Conservation (phyloP, 2,113 vertebrate genomes). For the Melanerpes aurifrons region DNA sequence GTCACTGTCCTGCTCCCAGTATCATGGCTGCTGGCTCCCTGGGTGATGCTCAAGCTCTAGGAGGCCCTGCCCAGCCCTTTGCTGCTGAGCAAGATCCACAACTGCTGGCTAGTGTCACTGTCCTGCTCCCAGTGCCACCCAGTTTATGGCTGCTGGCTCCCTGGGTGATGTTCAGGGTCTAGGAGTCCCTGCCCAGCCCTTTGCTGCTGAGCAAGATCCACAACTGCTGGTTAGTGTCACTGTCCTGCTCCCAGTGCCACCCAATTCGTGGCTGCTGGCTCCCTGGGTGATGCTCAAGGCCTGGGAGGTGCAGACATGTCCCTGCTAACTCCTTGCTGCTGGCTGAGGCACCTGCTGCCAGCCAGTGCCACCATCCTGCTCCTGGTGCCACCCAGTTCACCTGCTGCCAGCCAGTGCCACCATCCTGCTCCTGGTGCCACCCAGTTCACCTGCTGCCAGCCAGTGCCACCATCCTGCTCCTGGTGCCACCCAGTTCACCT, state of each 20-base stretch:
- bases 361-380: background rate
- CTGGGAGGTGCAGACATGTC: background rate
- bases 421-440: too few relatives aligned
- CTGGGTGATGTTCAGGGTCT: background rate
- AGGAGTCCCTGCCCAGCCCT: too few relatives aligned
- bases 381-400: background rate
- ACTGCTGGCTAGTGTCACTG: too few relatives aligned
- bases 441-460: background rate
- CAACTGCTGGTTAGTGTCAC: too few relatives aligned
- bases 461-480: too few relatives aligned
- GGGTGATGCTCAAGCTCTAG: too few relatives aligned
- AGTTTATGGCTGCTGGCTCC: accelerated
- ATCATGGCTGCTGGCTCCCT: accelerated
- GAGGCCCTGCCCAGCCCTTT: too few relatives aligned
- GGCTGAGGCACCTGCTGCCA: background rate
- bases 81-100: too few relatives aligned
- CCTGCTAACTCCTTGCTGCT: background rate
- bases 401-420: too few relatives aligned
- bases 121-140: background rate
- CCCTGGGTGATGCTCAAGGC: background rate
- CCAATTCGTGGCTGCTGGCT: accelerated
- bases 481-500: background rate
- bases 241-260: background rate
- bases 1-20: background rate
- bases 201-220: too few relatives aligned